Evolutionary conservation across 2,888 invertebrate species (phyloP).

Genomic region (Altica lythri): DNA sequence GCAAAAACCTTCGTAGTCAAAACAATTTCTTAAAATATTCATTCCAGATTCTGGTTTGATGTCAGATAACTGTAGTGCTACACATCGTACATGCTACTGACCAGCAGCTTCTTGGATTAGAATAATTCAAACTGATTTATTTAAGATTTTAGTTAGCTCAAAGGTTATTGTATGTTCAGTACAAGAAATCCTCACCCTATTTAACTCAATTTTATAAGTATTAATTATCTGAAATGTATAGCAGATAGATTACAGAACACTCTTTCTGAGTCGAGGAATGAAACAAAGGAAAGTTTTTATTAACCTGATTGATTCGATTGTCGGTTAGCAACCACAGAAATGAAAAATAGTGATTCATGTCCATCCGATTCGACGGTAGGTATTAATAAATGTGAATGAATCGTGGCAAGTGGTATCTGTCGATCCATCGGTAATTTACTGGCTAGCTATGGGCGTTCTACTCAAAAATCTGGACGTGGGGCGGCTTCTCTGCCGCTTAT

Average conservation of each 20-base stretch:
- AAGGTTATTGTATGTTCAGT: too few species aligned
- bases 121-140: too few species aligned
- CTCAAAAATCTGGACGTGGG: slow-evolving; percentile 55
- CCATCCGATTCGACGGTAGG: slow-evolving; percentile 30
- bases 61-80: too few species aligned
- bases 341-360: slow-evolving; percentile 30
- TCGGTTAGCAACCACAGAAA: slow-evolving; percentile 19
- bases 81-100: too few species aligned
- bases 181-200: too few species aligned
- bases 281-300: slow-evolving; percentile 6
- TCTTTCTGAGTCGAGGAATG: too few species aligned
- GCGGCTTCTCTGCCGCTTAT: slow-evolving; percentile 55
- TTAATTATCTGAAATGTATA: background rate
- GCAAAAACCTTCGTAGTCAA: too few species aligned
- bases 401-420: slow-evolving; percentile 47
- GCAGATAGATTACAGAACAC: too few species aligned
- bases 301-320: slow-evolving; percentile 14
- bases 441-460: slow-evolving; percentile 53
- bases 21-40: too few species aligned
- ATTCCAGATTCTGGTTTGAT: too few species aligned
- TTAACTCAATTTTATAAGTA: background rate
- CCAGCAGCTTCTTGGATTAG: too few species aligned
- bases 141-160: too few species aligned
- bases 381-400: slow-evolving; percentile 42
- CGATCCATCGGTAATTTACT: slow-evolving; percentile 51